Percentiles rank a stretch among this genome's conserved stretches.
phyloP scores from a whole-genome alignment of 1,140 invertebrate species.

The Alviniconcha marisindica region DNA sequence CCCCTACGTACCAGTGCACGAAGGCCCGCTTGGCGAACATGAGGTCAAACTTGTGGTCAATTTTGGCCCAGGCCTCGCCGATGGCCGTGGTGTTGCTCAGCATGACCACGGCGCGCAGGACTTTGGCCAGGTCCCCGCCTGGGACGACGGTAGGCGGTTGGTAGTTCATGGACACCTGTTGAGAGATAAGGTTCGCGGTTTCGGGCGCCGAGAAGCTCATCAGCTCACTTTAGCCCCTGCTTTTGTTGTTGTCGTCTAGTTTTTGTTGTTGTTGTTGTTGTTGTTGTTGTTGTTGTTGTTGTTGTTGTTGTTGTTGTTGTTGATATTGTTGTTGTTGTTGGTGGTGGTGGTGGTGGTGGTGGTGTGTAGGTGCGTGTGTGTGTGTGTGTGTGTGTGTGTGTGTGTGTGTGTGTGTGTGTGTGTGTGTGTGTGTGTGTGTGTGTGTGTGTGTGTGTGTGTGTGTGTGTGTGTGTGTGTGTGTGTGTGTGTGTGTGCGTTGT shows the following conservation, averaged over 20 bases:
- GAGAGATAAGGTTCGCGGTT: too few species aligned
- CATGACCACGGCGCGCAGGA: slow-evolving; percentile 60
- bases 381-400: slow-evolving; percentile 26
- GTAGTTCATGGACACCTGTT: slow-evolving; percentile 28
- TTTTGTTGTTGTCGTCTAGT: neutral
- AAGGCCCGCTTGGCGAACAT: slow-evolving; percentile 84
- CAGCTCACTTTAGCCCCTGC: neutral
- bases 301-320: too few species aligned
- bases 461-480: slow-evolving; percentile 4
- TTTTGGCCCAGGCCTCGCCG: slow-evolving; percentile 6
- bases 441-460: slow-evolving; percentile 8
- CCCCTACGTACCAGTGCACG: slow-evolving; percentile 74
- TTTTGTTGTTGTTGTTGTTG: neutral
- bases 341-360: neutral
- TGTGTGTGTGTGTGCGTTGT: slow-evolving; percentile 20
- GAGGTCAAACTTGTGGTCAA: slow-evolving; percentile 79
- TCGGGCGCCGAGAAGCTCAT: too few species aligned
- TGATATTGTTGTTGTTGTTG: too few species aligned
- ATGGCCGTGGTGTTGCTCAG: slow-evolving; percentile 30
- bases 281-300: too few species aligned
- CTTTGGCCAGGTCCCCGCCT: slow-evolving; percentile 85
- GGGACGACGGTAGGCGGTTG: slow-evolving; percentile 31
- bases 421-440: slow-evolving; percentile 20
- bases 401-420: slow-evolving; percentile 29
- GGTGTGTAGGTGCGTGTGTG: slow-evolving; percentile 13